phyloP scores from a whole-genome alignment of 1,140 invertebrate species.

The Trichogramma pretiosum region DNA sequence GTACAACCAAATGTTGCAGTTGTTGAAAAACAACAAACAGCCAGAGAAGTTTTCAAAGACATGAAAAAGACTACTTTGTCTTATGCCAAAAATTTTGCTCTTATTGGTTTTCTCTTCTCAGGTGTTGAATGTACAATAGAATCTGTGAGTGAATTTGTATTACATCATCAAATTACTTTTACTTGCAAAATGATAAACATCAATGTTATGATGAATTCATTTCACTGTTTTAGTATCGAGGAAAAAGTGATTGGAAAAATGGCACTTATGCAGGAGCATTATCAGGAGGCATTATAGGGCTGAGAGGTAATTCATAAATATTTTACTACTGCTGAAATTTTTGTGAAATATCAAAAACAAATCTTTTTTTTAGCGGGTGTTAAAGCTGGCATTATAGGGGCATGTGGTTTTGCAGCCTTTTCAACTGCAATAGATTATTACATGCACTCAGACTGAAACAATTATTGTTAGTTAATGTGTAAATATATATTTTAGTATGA shows the following conservation, averaged over 20 bases:
- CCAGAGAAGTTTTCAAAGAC: conserved; percentile 75
- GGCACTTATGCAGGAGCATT: conserved; percentile 88
- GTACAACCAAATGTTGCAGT: conserved; percentile 80
- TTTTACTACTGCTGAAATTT: conserved; percentile 8
- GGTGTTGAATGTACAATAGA: conserved; percentile 89
- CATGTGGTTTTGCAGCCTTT: conserved; percentile 91
- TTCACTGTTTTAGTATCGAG: conserved; percentile 61
- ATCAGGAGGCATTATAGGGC: conserved; percentile 88
- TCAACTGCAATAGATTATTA: conserved; percentile 93
- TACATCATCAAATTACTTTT: too few species aligned
- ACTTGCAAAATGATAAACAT: conserved; percentile 1
- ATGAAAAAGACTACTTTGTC: conserved; percentile 84
- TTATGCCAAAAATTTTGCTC: conserved; percentile 96
- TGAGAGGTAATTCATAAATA: conserved; percentile 60
- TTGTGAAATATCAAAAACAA: conserved; percentile 12
- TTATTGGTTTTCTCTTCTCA: conserved; percentile 87
- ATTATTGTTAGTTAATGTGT: too few species aligned
- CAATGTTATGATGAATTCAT: conserved; percentile 10
- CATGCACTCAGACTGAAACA: conserved; percentile 53
- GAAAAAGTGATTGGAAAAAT: conserved; percentile 93
- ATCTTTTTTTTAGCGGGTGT: conserved; percentile 63
- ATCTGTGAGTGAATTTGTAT: conserved; percentile 51
- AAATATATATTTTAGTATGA: too few species aligned
- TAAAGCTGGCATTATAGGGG: conserved; percentile 84
- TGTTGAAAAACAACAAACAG: conserved; percentile 75